A percentile compares a stretch with the other conserved stretches of the same genome.
phyloP scores from a whole-genome alignment of 2,888 invertebrate species.

The Tachina fera region DNA sequence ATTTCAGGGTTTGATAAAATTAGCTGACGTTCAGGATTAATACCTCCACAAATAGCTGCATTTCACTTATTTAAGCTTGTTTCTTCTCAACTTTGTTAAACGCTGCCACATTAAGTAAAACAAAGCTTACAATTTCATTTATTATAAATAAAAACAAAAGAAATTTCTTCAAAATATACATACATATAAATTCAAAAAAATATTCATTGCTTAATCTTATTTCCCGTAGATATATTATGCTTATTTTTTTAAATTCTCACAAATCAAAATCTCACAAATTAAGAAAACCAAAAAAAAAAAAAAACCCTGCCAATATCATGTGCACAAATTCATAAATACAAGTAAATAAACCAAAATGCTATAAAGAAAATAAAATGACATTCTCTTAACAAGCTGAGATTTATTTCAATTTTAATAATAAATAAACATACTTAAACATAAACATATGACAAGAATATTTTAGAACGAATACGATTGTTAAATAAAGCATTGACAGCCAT shows the following conservation, averaged over 20 bases:
- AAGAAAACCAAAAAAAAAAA: neutral
- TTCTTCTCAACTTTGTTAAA: too few relatives aligned
- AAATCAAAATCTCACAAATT: neutral
- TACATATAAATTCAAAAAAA: too few relatives aligned
- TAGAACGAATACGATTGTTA: slow-evolving; percentile 9
- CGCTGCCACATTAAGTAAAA: too few relatives aligned
- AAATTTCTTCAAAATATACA: too few relatives aligned
- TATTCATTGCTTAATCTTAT: neutral
- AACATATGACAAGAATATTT: slow-evolving; percentile 50
- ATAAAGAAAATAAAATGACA: slow-evolving; percentile 15
- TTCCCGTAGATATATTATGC: neutral
- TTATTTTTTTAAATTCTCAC: neutral
- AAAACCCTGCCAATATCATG: neutral
- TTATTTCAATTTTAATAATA: slow-evolving; percentile 59
- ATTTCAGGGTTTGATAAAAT: too few relatives aligned
- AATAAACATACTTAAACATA: slow-evolving; percentile 53
- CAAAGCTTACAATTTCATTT: too few relatives aligned
- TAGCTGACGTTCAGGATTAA: too few relatives aligned
- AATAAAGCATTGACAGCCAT: slow-evolving; percentile 36
- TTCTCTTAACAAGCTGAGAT: slow-evolving; percentile 36
- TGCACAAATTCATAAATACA: slow-evolving; percentile 9
- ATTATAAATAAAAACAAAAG: too few relatives aligned
- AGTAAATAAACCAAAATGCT: slow-evolving; percentile 30
- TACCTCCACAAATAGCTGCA: too few relatives aligned
- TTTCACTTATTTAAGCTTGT: too few relatives aligned